Evolutionary conservation across 2,797 vertebrate genomes (phyloP).

Genomic region (Centroberyx gerrardi): DNA sequence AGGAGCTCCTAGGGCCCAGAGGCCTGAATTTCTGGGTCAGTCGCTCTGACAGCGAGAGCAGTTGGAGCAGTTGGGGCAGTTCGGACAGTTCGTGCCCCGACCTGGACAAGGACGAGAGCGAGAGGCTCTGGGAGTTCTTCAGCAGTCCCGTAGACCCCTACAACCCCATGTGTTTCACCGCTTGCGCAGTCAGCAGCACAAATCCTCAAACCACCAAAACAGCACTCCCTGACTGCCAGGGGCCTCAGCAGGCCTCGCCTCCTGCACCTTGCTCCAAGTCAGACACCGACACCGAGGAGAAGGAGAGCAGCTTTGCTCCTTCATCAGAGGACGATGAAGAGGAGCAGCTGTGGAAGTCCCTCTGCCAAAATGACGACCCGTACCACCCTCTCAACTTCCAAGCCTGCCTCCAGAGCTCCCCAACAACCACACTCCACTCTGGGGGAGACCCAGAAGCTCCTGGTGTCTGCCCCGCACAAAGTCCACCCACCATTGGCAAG

Average conservation of each 20-base stretch:
- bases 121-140: constrained; percentile 85
- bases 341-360: constrained; percentile 83
- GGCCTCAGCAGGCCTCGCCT: constrained; percentile 23
- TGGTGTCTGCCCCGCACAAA: not conserved
- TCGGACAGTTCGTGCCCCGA: constrained; percentile 79
- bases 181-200: constrained; percentile 64
- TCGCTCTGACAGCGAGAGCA: constrained; percentile 83
- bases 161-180: constrained; percentile 86
- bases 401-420: constrained; percentile 72
- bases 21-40: constrained; percentile 69
- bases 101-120: constrained; percentile 80
- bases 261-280: constrained; percentile 34
- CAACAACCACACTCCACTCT: not conserved
- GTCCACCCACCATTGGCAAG: not conserved
- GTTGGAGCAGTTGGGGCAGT: constrained; percentile 85
- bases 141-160: constrained; percentile 81
- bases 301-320: constrained; percentile 42
- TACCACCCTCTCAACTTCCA: constrained; percentile 87
- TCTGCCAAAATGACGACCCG: constrained; percentile 77
- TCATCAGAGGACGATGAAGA: constrained; percentile 80
- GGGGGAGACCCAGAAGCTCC: not conserved
- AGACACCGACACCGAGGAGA: constrained; percentile 57
- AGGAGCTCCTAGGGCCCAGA: constrained; percentile 47
- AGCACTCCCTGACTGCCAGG: not conserved
- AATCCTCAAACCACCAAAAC: constrained; percentile 23